phyloP scores from a whole-genome alignment of 2,888 invertebrate genomes.

The Tiliacea aurago region DNA sequence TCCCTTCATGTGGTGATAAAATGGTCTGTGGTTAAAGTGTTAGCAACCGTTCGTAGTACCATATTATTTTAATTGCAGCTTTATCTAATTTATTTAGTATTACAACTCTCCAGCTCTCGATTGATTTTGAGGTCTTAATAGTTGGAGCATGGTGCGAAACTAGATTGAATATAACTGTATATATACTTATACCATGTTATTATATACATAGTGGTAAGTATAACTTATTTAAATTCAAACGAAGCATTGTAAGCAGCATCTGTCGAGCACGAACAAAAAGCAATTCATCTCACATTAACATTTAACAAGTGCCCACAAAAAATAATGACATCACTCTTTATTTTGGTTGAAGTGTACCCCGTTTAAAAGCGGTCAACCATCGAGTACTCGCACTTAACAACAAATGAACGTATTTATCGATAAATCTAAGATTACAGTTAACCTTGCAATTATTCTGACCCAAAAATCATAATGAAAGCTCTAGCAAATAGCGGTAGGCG shows the following conservation, averaged over 20 bases:
- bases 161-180: constrained; percentile 41
- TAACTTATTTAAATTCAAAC: constrained; percentile 78
- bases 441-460: constrained; percentile 79
- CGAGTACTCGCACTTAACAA: constrained; percentile 70
- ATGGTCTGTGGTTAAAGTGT: neutral
- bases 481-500: constrained; percentile 60
- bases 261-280: constrained; percentile 84
- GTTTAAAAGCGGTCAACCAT: constrained; percentile 69
- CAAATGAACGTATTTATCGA: constrained; percentile 75
- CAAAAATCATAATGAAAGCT: constrained; percentile 66
- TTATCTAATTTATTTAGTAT: neutral
- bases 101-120: neutral
- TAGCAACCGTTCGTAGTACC: neutral
- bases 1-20: neutral
- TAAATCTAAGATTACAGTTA: constrained; percentile 82
- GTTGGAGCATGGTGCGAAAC: constrained; percentile 18
- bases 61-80: neutral
- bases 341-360: constrained; percentile 70
- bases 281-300: constrained; percentile 83
- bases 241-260: constrained; percentile 79
- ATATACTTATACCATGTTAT: constrained; percentile 54
- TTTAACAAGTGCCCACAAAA: constrained; percentile 80
- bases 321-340: constrained; percentile 85
- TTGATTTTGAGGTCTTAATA: constrained; percentile 1
- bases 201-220: constrained; percentile 62